These are phyloP conservation scores for Carterocephalus palaemon DNA, from an alignment of 2,888 invertebrate species.

Conservation along the genomic window DNA sequence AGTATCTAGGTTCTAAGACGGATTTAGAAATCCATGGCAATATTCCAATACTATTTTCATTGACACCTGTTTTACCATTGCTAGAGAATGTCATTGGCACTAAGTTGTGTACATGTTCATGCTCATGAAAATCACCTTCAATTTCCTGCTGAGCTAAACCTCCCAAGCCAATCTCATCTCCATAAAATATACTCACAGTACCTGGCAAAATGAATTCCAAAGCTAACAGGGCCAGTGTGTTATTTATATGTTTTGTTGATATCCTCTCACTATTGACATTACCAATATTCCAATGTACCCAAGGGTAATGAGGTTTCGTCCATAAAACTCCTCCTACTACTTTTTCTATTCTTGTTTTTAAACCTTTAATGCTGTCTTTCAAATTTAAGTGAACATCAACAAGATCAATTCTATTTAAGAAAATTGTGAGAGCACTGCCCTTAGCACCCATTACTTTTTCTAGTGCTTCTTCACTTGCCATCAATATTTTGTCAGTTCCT, in stretches of 20 bases:
- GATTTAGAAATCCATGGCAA: conserved; percentile 83
- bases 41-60: conserved; percentile 55
- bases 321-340: conserved; percentile 80
- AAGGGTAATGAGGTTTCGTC: conserved; percentile 82
- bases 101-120: conserved; percentile 82
- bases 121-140: conserved; percentile 78
- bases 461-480: conserved; percentile 81
- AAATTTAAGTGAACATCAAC: conserved; percentile 84
- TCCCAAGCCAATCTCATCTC: conserved; percentile 90
- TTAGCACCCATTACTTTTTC: conserved; percentile 48
- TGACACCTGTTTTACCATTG: conserved; percentile 41
- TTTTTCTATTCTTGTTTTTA: conserved; percentile 79
- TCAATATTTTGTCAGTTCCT: conserved; percentile 81
- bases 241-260: conserved; percentile 78
- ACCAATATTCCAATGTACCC: conserved; percentile 90
- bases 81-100: conserved; percentile 83
- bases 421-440: conserved; percentile 72
- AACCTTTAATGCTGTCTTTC: conserved; percentile 72
- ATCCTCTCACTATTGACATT: conserved; percentile 81
- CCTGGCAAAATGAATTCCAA: conserved; percentile 91
- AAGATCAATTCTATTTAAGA: conserved; percentile 84
- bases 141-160: conserved; percentile 73
- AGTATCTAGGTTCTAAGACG: conserved; percentile 65
- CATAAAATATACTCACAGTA: conserved; percentile 92
- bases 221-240: conserved; percentile 83